Evolutionary conservation across 2,888 invertebrate genomes (phyloP), one percentile per base, ranked within the genome.

Genomic region (Stomorhina lunata): DNA sequence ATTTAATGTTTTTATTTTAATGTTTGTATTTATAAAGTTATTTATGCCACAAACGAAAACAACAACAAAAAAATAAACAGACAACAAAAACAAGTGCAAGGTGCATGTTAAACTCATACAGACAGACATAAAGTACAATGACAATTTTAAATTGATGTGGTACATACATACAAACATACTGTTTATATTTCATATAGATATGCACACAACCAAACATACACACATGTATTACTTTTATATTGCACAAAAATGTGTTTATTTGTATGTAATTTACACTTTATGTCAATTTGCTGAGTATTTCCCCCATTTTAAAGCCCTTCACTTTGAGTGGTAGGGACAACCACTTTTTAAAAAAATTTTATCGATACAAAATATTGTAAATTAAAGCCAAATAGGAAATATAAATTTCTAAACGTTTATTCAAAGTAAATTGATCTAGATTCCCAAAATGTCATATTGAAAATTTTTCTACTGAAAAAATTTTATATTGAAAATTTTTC

Each of bases 71-170:
- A 43, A 15, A 59, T 55, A 75, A 81, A 59, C 69, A 65, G 50
- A 65, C 43, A 65, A 20, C 29, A 55, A 34, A 77, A 69, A 66
- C 77, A 73, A 81, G 81, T 81, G 81, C 81, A 81, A 81, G 77
- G 81, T 81, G 81, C 77, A 77, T 73, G 65, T 65, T 69, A 40
- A 57, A 61, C 17, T 32, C 34, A 34, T 20, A 48, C 45, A 50
- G 10, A 48, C 10, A 20, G 2, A 22, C 20, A 37, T 40, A 27
- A 37, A 6, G 20, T 5, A 7, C 25, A 3, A 15, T 68, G 22
- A 37, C 25, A 68, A 68, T 29, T 45, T 17, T 7, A 10, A 1
- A 37, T 37, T 37, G n/a, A 37, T 37, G 37, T 37, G 4, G 2
- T 20, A 22, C 22, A 4, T 48, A 20, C 20, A 20, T 48, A 43